Percentiles rank a stretch among this genome's conserved stretches.
Conservation (phyloP, 2,888 invertebrate genomes). For the Drosophila pseudotalamancana region DNA sequence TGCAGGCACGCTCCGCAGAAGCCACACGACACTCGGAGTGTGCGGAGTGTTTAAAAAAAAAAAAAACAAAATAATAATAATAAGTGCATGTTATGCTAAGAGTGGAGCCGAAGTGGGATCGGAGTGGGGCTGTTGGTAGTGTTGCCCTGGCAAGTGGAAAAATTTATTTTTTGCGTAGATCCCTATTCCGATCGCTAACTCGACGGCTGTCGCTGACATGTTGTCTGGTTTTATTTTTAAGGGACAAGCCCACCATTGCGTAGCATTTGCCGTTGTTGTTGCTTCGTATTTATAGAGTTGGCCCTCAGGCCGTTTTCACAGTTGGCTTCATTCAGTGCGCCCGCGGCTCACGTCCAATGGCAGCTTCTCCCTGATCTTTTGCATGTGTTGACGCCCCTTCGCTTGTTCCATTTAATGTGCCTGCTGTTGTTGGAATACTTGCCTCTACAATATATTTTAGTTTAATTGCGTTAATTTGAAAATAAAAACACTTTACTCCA, state of each 20-base stretch:
- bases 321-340: slow-evolving; percentile 53
- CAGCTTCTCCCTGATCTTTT: slow-evolving; percentile 42
- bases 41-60: slow-evolving; percentile 7
- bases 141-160: slow-evolving; percentile 42
- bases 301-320: slow-evolving; percentile 57
- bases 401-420: slow-evolving; percentile 30
- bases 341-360: slow-evolving; percentile 19
- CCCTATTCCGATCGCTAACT: slow-evolving; percentile 15
- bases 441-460: slow-evolving; percentile 48
- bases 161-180: slow-evolving; percentile 41
- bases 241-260: slow-evolving; percentile 35
- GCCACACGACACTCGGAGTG: slow-evolving; percentile 5
- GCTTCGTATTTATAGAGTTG: slow-evolving; percentile 49
- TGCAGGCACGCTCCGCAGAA: slow-evolving; percentile 15
- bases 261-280: slow-evolving; percentile 22
- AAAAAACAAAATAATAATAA: neutral
- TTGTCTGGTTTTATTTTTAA: slow-evolving; percentile 42
- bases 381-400: slow-evolving; percentile 47
- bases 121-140: neutral
- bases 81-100: slow-evolving; percentile 6
- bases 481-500: slow-evolving; percentile 23
- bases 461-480: slow-evolving; percentile 61
- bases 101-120: neutral
- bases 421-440: slow-evolving; percentile 29
- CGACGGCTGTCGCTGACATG: slow-evolving; percentile 32